Evolutionary conservation across 1,140 invertebrate species (phyloP), one percentile per base, ranked within the genome.

Genomic region (Drosophila kanapiae): DNA sequence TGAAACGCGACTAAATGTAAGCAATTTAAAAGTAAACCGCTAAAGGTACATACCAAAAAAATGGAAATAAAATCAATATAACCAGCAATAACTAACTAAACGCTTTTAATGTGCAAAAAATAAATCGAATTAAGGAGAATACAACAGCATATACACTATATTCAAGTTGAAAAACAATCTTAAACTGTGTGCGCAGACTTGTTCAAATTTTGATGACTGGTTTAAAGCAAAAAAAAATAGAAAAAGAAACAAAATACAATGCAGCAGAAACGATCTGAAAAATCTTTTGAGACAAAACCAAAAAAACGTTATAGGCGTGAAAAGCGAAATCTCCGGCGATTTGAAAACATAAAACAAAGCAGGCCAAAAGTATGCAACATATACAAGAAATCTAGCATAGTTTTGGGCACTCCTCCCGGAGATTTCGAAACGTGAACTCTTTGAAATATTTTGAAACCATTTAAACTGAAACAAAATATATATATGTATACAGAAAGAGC

Each of bases 91-190:
- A 57, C 10, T 40, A 58, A 71, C 18, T 62, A 63, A 77, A 43
- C 51, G 63, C 57, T 78, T 78, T 78, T 45, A 78, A 40, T 78
- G 75, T 78, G 65, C 40, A 62, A 77, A 42, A 23, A 58, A 40
- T 38, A 75, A 43, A 27, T 47, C 13, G 51, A 23, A 42, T 54
- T 56, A 62, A 53, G 45, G 14, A 29, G 38, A 49, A 35, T 37
- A 23, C n/a, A 27, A 33, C 23, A 35, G 47, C 45, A 23, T 23
- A 64, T 58, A 29, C 38, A 38, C 38, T 38, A 67, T 27, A 45
- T 45, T 13, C 33, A 37, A 23, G 51, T 54, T 54, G 1, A 31
- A 18, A 57, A 33, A 58, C 35, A 45, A 42, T 37, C 27, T 13
- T 10, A 23, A 58, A 42, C 35, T 27, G 53, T 56, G 18, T 38